These are phyloP conservation scores for Pomacea canaliculata DNA, from an alignment of 2,888 invertebrate species.

Conservation along the genomic window DNA sequence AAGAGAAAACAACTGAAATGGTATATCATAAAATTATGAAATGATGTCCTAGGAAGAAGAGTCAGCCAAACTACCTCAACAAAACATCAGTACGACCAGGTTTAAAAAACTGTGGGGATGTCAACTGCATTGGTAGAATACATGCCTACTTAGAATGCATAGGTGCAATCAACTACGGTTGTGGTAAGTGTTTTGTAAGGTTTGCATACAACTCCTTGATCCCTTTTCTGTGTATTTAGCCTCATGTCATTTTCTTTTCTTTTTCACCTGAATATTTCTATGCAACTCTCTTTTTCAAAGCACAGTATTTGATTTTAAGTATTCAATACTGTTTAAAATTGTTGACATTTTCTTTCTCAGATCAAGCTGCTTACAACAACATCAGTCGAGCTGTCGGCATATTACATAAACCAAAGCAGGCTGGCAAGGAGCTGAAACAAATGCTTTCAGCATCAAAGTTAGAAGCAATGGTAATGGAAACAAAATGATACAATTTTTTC, in stretches of 20 bases:
- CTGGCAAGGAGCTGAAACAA: slow-evolving; percentile 33
- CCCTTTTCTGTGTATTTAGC: too few species aligned
- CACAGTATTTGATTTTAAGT: neutral
- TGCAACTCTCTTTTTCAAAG: neutral
- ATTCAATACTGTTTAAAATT: neutral
- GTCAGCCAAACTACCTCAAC: slow-evolving; percentile 74
- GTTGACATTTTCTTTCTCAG: slow-evolving; percentile 31
- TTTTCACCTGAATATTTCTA: neutral
- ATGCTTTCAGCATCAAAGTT: slow-evolving; percentile 40
- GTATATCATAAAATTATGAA: too few species aligned
- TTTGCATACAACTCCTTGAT: neutral
- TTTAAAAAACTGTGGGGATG: slow-evolving; percentile 76
- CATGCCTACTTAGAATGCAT: slow-evolving; percentile 76
- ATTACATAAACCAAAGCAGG: slow-evolving; percentile 33
- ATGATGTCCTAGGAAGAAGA: slow-evolving; percentile 59
- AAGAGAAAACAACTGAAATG: too few species aligned
- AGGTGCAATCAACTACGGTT: slow-evolving; percentile 77
- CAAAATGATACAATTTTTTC: too few species aligned
- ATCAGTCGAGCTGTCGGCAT: slow-evolving; percentile 36
- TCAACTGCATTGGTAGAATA: slow-evolving; percentile 76
- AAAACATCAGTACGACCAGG: slow-evolving; percentile 75
- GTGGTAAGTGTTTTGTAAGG: slow-evolving; percentile 69
- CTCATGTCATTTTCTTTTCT: neutral
- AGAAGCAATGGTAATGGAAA: slow-evolving; percentile 49
- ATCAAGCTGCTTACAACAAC: slow-evolving; percentile 56